Conservation (phyloP, 2,888 invertebrate genomes). For the Erynnis tages region DNA sequence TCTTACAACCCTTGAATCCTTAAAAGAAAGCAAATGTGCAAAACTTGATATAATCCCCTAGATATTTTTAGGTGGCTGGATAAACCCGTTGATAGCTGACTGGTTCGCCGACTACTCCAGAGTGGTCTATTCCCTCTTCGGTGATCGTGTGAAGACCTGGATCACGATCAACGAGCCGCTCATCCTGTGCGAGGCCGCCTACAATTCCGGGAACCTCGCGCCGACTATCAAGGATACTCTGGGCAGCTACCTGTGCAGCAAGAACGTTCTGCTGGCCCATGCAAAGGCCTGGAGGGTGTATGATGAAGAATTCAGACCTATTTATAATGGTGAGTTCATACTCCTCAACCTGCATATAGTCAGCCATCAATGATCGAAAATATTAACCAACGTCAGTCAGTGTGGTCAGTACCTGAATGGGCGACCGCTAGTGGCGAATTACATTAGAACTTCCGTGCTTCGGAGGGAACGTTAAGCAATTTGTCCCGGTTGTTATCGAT, state of each 20-base stretch:
- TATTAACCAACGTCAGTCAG: too few species aligned
- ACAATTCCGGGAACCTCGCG: constrained; percentile 61
- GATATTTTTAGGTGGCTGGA: constrained; percentile 79
- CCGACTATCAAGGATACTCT: constrained; percentile 29
- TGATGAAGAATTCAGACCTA: constrained; percentile 70
- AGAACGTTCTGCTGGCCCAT: constrained; percentile 85
- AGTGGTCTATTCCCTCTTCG: constrained; percentile 76
- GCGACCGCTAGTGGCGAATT: too few species aligned
- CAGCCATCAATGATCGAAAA: too few species aligned
- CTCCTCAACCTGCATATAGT: too few species aligned
- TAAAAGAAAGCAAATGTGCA: too few species aligned
- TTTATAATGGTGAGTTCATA: constrained; percentile 60
- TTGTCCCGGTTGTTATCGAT: too few species aligned
- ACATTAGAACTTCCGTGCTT: too few species aligned
- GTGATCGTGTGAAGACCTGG: constrained; percentile 83
- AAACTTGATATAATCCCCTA: too few species aligned
- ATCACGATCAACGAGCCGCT: constrained; percentile 86
- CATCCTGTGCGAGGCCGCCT: constrained; percentile 54
- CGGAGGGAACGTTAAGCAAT: too few species aligned
- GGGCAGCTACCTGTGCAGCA: constrained; percentile 67
- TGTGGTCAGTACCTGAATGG: too few species aligned
- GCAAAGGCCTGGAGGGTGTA: constrained; percentile 82
- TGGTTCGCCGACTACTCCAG: constrained; percentile 82
- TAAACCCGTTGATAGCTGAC: constrained; percentile 81
- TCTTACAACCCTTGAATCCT: too few species aligned